Percentiles rank a stretch among this genome's conserved stretches.
Evolutionary conservation across 1,140 invertebrate species (phyloP).

Genomic region (Acyrthosiphon pisum): DNA sequence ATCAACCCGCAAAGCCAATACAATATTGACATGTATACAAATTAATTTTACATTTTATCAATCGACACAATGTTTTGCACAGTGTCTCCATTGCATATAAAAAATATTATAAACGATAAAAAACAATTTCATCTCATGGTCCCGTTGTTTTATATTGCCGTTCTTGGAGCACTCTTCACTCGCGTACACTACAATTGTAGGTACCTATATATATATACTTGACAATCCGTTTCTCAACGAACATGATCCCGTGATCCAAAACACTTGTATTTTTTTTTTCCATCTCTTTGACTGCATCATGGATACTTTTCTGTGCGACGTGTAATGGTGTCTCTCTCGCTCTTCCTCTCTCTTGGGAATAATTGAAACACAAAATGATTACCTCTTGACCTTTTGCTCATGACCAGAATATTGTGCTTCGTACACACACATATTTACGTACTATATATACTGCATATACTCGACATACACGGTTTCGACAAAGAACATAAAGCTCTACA

Average conservation of each 20-base stretch:
- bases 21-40: not conserved
- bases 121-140: conserved; percentile 4
- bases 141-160: conserved; percentile 18
- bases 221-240: conserved; percentile 4
- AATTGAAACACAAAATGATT: conserved; percentile 27
- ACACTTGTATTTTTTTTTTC: conserved; percentile 25
- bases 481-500: not conserved
- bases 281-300: conserved; percentile 17
- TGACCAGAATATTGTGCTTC: not conserved
- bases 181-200: conserved; percentile 10
- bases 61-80: not conserved
- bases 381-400: conserved; percentile 37
- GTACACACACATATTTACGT: not conserved
- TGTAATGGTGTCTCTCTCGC: not conserved
- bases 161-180: not conserved
- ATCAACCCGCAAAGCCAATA: not conserved
- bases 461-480: not conserved
- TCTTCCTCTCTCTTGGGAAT: conserved; percentile 24
- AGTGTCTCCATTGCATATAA: no score
- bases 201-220: not conserved
- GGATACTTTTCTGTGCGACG: not conserved
- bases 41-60: not conserved
- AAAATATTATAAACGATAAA: not conserved
- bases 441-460: not conserved
- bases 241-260: not conserved